Evolutionary conservation across 2,888 invertebrate genomes (phyloP), one percentile per base, ranked within the genome.

Genomic region (Drosophila lacicola): DNA sequence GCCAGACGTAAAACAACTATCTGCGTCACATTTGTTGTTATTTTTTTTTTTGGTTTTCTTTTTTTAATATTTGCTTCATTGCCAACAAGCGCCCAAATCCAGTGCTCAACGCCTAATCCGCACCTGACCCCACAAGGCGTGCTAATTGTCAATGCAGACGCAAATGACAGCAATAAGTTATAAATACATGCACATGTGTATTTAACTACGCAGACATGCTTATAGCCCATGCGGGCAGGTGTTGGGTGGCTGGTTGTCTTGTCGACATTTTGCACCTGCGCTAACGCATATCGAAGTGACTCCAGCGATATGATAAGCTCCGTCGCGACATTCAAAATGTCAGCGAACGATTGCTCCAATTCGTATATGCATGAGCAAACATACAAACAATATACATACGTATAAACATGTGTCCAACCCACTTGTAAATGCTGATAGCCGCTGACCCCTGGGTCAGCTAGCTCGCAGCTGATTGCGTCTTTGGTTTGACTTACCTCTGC

Each of bases 401-500:
- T 44, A 55, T 14, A 13, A 21, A 19, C 21, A 42, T 51, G 34
- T 45, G 33, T 29, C 9, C 44, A 41, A 29, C 36, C 50, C 17
- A 13, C 25, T 36, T 39, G 17, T 37, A 34, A 42, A 44, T 39
- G 14, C 1, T 14, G 72, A 87, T 80, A 82, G 74, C 77, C 65
- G 60, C 47, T 33, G 51, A 9, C 14, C 49, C 45, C 8, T 49
- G 64, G 80, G 80, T 80, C 53, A 53, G 51, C 60, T 61, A 45
- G 41, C 21, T 25, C 13, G 53, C 44, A 54, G 21, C 46, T 53
- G 50, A 57, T 62, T 21, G 13, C 9, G 17, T n/a, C 11, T 36
- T 10, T 29, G 19, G 21, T 45, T 33, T 42, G 67, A 88, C 85
- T 90, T 88, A 94, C 95, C 93, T 97, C 97, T 55, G 96, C 96